Conservation (phyloP, 2,797 vertebrate species). For the Taenioides sp. region DNA sequence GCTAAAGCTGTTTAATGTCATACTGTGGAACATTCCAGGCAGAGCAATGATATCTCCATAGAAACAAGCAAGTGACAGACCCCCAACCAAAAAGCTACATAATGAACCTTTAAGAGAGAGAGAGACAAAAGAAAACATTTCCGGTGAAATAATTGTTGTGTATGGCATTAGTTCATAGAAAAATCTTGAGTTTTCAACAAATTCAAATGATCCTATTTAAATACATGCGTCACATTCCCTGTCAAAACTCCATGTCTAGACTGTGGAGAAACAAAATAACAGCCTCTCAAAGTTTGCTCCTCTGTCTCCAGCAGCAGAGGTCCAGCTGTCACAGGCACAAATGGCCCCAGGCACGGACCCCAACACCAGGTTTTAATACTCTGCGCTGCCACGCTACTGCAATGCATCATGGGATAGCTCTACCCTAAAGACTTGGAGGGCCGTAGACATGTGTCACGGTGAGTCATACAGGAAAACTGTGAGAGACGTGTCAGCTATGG, state of each 20-base stretch:
- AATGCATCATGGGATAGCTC: not conserved
- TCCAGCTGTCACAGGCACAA: conserved; percentile 1
- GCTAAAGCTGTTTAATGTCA: too few species aligned
- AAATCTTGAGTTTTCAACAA: not conserved
- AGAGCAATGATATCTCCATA: too few species aligned
- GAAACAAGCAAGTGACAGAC: too few species aligned
- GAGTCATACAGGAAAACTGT: not conserved
- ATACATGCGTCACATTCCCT: not conserved
- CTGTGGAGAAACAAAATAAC: not conserved
- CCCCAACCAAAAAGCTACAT: too few species aligned
- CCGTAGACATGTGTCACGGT: not conserved
- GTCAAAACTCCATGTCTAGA: not conserved
- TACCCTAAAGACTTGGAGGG: not conserved
- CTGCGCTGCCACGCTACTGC: not conserved
- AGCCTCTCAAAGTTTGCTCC: not conserved
- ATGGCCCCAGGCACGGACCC: not conserved
- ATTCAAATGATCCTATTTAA: not conserved
- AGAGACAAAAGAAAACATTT: too few species aligned
- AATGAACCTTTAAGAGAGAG: too few species aligned
- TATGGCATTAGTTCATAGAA: not conserved
- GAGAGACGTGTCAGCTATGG: conserved; percentile 1
- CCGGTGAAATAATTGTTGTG: not conserved
- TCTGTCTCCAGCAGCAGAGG: not conserved
- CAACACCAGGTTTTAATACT: conserved; percentile 2
- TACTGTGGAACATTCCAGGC: too few species aligned